These are phyloP conservation scores for Styela clava DNA, from an alignment of 23 tunicate species.

Conservation along the genomic window DNA sequence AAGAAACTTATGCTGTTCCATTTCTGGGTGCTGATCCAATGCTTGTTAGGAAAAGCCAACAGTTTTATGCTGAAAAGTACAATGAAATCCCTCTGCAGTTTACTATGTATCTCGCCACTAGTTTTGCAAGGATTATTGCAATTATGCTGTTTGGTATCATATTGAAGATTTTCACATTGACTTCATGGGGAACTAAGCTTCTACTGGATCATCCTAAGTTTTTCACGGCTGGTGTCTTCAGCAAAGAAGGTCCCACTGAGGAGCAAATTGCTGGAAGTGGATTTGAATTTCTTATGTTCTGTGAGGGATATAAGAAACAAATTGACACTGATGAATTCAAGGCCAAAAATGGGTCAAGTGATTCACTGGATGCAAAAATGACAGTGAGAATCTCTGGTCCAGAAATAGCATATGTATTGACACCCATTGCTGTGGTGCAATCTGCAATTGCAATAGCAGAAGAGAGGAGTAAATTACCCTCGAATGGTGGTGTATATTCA, in stretches of 20 bases:
- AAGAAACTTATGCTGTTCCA: slow-evolving; percentile 53
- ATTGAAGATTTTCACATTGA: slow-evolving; percentile 48
- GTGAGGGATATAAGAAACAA: slow-evolving; percentile 60
- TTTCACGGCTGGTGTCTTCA: slow-evolving; percentile 67
- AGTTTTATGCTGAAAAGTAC: slow-evolving; percentile 35
- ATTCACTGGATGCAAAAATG: slow-evolving; percentile 44
- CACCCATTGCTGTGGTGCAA: slow-evolving; percentile 73
- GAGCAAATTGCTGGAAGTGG: slow-evolving; percentile 53
- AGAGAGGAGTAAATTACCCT: slow-evolving; percentile 62
- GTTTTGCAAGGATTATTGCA: background rate
- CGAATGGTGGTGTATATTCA: slow-evolving; percentile 72
- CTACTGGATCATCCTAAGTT: slow-evolving; percentile 76
- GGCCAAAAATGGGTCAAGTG: background rate
- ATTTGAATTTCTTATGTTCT: slow-evolving; percentile 53
- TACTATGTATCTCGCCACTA: slow-evolving; percentile 59
- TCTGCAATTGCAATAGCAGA: slow-evolving; percentile 41
- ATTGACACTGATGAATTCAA: background rate
- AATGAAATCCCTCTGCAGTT: slow-evolving; percentile 63
- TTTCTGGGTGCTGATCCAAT: slow-evolving; percentile 84
- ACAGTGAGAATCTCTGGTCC: slow-evolving; percentile 65
- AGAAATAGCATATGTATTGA: slow-evolving; percentile 88
- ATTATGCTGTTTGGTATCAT: slow-evolving; percentile 45
- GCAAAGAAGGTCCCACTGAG: slow-evolving; percentile 73
- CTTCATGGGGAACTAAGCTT: slow-evolving; percentile 57
- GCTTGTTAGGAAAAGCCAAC: slow-evolving; percentile 70